These are phyloP conservation scores for Poecilobothrus nobilitatus DNA, from an alignment of 2,888 invertebrate genomes.

Conservation along the genomic window DNA sequence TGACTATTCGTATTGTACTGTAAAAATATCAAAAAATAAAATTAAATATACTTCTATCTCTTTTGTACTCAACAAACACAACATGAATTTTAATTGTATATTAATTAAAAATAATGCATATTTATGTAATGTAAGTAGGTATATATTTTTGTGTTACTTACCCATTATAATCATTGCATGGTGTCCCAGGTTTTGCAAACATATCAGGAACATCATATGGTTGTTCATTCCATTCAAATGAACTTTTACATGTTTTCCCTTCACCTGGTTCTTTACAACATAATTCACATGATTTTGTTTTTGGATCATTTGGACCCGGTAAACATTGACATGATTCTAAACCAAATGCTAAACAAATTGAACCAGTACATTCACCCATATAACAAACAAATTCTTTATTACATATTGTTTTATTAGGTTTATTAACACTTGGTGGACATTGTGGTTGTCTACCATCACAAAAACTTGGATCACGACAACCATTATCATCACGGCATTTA, in stretches of 20 bases:
- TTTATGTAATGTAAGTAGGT: too few relatives aligned
- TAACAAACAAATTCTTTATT: constrained; percentile 96
- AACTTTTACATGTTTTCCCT: constrained; percentile 73
- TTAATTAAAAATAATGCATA: too few relatives aligned
- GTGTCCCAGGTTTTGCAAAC: constrained; percentile 88
- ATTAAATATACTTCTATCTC: too few relatives aligned
- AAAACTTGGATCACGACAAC: constrained; percentile 84
- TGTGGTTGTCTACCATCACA: constrained; percentile 83
- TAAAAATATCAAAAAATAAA: too few relatives aligned
- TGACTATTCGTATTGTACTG: too few relatives aligned
- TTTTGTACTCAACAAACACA: too few relatives aligned
- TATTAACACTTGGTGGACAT: constrained; percentile 87
- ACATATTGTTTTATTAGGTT: constrained; percentile 90
- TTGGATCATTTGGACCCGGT: constrained; percentile 66
- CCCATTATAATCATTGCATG: constrained; percentile 89
- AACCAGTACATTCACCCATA: constrained; percentile 92
- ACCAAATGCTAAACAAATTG: constrained; percentile 94
- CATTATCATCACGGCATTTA: constrained; percentile 87
- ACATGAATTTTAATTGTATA: too few relatives aligned
- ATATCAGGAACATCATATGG: constrained; percentile 89
- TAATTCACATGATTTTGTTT: constrained; percentile 83
- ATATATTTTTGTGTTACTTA: constrained; percentile 35
- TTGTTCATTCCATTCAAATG: constrained; percentile 80
- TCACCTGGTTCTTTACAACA: constrained; percentile 84
- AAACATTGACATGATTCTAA: constrained; percentile 93